Evolutionary conservation across 2,113 vertebrate species (phyloP).

Genomic region (Cryptotis parvus): DNA sequence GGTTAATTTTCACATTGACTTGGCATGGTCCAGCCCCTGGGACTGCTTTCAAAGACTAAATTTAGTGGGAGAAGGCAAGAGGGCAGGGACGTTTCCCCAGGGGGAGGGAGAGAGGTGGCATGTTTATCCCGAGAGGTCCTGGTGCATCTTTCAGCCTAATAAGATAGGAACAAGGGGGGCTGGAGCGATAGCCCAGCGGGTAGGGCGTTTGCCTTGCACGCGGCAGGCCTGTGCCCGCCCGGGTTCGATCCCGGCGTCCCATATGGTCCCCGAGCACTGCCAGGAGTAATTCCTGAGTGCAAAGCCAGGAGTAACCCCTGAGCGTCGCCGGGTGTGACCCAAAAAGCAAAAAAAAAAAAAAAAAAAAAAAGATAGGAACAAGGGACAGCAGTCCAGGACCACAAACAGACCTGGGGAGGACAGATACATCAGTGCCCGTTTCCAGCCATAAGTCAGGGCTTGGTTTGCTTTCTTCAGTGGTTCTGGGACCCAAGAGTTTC

Average conservation of each 20-base stretch:
- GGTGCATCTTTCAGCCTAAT: neutral
- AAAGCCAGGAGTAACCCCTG: too few relatives aligned
- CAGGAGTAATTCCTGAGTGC: too few relatives aligned
- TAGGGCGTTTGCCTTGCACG: too few relatives aligned
- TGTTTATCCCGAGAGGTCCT: neutral
- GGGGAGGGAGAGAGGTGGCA: neutral
- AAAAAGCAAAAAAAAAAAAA: too few relatives aligned
- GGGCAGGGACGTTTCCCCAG: neutral
- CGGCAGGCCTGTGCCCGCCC: too few relatives aligned
- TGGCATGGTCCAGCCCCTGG: neutral
- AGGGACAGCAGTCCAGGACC: neutral
- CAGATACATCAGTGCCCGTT: neutral
- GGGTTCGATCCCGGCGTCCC: too few relatives aligned
- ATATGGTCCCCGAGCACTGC: too few relatives aligned
- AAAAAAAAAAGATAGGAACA: neutral
- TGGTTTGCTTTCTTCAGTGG: neutral
- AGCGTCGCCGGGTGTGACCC: too few relatives aligned
- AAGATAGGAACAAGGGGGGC: neutral
- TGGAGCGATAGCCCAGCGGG: too few relatives aligned
- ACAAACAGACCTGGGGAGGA: neutral
- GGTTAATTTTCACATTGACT: slow-evolving; percentile 16
- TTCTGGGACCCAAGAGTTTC: neutral
- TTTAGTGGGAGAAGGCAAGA: neutral
- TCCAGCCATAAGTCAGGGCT: neutral
- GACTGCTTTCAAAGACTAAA: neutral